Conservation (phyloP, 2,113 vertebrate species). For the Callorhinus ursinus region DNA sequence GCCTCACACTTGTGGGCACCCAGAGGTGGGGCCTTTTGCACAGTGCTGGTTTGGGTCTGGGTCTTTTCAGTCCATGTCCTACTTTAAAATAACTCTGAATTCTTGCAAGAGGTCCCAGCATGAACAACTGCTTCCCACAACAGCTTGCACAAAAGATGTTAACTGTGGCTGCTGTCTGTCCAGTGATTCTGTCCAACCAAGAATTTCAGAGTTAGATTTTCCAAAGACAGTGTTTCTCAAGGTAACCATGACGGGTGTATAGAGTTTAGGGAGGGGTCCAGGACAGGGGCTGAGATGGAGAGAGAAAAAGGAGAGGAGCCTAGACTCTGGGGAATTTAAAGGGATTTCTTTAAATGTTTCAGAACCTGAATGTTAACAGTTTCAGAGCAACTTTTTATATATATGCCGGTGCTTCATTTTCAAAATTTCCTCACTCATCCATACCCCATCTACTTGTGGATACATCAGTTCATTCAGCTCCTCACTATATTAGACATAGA, state of each 20-base stretch:
- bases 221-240: background rate
- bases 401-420: background rate
- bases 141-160: background rate
- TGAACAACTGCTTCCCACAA: background rate
- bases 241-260: background rate
- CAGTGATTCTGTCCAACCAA: background rate
- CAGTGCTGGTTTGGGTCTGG: background rate
- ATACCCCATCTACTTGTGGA: background rate
- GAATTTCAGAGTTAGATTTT: background rate
- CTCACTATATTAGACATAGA: background rate
- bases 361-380: background rate
- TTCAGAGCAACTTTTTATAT: background rate
- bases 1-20: background rate
- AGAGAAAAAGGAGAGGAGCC: background rate
- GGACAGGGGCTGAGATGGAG: background rate
- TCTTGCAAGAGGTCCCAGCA: background rate
- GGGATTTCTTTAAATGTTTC: background rate
- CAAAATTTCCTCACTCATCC: background rate
- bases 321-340: background rate
- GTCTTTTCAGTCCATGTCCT: background rate
- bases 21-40: background rate
- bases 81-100: constrained; percentile 36
- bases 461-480: background rate
- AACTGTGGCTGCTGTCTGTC: background rate
- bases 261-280: fast-evolving